These are phyloP conservation scores for Rugalucina vietnamica DNA, from an alignment of 2,888 invertebrate species.

Conservation along the genomic window DNA sequence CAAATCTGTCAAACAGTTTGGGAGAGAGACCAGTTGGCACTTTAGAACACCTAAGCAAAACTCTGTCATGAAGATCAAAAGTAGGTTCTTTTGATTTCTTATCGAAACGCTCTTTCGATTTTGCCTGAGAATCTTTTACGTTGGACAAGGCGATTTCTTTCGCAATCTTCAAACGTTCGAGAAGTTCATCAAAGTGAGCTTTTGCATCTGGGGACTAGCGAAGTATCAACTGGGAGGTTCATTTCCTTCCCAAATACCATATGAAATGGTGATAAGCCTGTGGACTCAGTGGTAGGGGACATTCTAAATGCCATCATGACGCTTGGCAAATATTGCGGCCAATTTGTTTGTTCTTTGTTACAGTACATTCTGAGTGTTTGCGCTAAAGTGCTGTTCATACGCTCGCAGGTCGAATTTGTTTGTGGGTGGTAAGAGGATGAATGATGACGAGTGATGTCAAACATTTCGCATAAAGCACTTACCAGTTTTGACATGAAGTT, in stretches of 20 bases:
- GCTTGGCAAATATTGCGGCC: constrained; percentile 31
- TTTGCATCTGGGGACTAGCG: no score
- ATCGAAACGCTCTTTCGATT: neutral
- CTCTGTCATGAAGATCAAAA: no score
- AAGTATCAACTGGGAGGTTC: constrained; percentile 33
- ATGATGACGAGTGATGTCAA: constrained; percentile 51
- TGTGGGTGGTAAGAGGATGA: constrained; percentile 60
- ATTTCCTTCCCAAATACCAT: constrained; percentile 50
- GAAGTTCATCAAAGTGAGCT: no score
- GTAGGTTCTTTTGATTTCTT: no score
- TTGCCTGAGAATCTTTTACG: neutral
- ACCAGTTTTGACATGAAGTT: constrained; percentile 63
- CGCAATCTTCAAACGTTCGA: no score
- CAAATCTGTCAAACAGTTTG: no score
- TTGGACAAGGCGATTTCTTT: neutral
- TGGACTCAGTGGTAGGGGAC: constrained; percentile 47
- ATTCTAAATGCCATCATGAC: constrained; percentile 62
- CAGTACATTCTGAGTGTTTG: constrained; percentile 30
- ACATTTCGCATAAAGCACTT: constrained; percentile 48
- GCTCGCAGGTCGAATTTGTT: constrained; percentile 49
- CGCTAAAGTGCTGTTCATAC: constrained; percentile 46
- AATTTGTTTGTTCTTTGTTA: constrained; percentile 31
- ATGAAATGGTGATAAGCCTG: constrained; percentile 43
- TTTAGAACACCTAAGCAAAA: no score
- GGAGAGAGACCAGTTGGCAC: no score